These are phyloP conservation scores for Venturia canescens DNA, from an alignment of 1,140 invertebrate species.

Conservation along the genomic window DNA sequence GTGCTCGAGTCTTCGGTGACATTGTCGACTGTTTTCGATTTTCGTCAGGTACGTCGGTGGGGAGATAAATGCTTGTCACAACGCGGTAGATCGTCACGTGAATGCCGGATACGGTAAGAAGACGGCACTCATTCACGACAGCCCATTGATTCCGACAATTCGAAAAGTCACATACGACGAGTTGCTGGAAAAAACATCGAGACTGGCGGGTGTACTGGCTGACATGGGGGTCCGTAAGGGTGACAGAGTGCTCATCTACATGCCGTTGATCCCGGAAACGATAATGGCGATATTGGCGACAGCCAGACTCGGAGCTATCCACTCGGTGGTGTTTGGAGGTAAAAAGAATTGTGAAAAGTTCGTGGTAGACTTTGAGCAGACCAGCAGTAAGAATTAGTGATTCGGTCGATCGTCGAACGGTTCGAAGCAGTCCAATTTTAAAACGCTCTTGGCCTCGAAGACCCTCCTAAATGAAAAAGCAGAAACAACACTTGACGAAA, in stretches of 20 bases:
- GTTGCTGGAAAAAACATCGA: conserved; percentile 86
- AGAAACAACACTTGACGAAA: too few species aligned
- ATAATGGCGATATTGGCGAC: conserved; percentile 91
- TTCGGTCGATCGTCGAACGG: too few species aligned
- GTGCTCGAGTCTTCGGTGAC: too few species aligned
- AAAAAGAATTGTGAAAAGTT: conserved; percentile 51
- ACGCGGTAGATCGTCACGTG: conserved; percentile 94
- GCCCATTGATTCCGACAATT: conserved; percentile 87
- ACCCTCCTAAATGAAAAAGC: background rate
- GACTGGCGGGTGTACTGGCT: conserved; percentile 86
- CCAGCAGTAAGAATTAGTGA: too few species aligned
- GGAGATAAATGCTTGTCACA: conserved; percentile 94
- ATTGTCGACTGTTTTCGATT: background rate
- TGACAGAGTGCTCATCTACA: conserved; percentile 91
- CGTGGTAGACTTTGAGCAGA: too few species aligned
- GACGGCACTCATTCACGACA: conserved; percentile 92
- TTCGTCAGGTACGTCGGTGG: conserved; percentile 88
- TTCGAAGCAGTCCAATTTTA: too few species aligned
- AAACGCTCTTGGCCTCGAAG: too few species aligned
- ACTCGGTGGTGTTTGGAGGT: conserved; percentile 94
- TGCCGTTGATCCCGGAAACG: conserved; percentile 93
- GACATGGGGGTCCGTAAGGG: conserved; percentile 86
- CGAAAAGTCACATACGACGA: conserved; percentile 88
- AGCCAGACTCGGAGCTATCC: conserved; percentile 88
- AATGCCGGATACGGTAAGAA: conserved; percentile 86